phyloP scores from a whole-genome alignment of 2,797 vertebrate species.

The Chelonia mydas region DNA sequence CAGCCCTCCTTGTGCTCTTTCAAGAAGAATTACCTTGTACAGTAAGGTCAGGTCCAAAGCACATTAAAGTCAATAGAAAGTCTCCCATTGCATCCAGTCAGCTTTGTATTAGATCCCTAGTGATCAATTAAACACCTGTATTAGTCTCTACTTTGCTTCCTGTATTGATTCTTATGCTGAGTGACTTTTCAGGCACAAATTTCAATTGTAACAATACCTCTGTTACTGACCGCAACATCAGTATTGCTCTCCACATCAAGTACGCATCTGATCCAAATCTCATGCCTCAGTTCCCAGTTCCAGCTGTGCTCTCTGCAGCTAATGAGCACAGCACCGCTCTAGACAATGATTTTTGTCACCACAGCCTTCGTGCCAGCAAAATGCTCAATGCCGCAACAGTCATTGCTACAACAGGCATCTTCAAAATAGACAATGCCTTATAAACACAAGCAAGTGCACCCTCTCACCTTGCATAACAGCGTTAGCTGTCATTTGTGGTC shows the following conservation, averaged over 20 bases:
- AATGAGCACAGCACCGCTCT: not conserved
- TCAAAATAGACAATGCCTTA: not conserved
- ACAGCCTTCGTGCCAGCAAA: not conserved
- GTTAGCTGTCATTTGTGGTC: conserved; percentile 11
- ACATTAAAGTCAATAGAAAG: not conserved
- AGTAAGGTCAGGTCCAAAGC: not conserved
- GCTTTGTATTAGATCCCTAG: not conserved
- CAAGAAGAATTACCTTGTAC: not conserved
- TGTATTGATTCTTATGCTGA: not conserved
- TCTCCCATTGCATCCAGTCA: not conserved
- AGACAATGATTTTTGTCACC: not conserved
- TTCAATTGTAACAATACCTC: not conserved
- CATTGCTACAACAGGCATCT: not conserved
- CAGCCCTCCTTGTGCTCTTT: not conserved
- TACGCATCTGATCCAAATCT: not conserved
- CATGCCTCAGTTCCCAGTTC: not conserved
- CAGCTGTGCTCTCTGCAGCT: not conserved
- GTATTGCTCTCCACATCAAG: not conserved
- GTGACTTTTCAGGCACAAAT: not conserved
- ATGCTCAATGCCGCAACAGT: not conserved
- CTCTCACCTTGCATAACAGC: not conserved
- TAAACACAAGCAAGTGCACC: not conserved
- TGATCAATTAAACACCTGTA: not conserved
- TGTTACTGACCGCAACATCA: not conserved
- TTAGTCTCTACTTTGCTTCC: not conserved